These are phyloP conservation scores for Drosophila trapezifrons DNA, from an alignment of 1,140 invertebrate species.

Conservation along the genomic window DNA sequence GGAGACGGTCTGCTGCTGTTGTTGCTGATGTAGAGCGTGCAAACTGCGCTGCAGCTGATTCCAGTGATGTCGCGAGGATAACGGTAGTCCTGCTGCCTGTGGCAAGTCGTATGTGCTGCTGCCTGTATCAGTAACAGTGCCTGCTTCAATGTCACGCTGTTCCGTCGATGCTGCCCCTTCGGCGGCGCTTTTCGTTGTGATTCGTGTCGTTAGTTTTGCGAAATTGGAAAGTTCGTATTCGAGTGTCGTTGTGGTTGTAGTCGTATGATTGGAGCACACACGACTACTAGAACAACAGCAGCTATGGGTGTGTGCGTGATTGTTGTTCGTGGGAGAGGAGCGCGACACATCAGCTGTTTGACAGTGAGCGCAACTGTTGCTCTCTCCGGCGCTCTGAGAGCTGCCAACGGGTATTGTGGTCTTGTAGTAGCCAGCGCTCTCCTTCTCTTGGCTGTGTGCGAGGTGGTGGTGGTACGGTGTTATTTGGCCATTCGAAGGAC, in stretches of 20 bases:
- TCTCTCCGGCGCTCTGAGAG: conserved; percentile 22
- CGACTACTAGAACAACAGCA: conserved; percentile 70
- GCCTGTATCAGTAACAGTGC: conserved; percentile 4
- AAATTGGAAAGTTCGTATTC: conserved; percentile 83
- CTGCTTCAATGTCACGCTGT: conserved; percentile 13
- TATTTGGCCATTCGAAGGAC: conserved; percentile 78
- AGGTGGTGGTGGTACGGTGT: conserved; percentile 61
- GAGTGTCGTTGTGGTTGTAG: conserved; percentile 79
- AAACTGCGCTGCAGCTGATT: conserved; percentile 66
- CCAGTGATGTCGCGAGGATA: conserved; percentile 68
- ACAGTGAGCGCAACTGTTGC: conserved; percentile 58
- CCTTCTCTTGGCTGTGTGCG: conserved; percentile 41
- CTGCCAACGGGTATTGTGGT: conserved; percentile 75
- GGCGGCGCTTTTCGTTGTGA: conserved; percentile 76
- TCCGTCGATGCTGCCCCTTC: conserved; percentile 49
- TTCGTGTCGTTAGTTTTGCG: conserved; percentile 82
- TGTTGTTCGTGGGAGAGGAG: conserved; percentile 45
- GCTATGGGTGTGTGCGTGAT: conserved; percentile 28
- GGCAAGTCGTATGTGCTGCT: conserved; percentile 28
- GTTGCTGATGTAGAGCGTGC: conserved; percentile 55
- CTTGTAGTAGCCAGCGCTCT: conserved; percentile 62
- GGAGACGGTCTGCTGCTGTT: conserved; percentile 18
- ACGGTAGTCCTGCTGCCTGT: conserved; percentile 37
- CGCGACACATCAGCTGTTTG: conserved; percentile 70
- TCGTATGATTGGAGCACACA: conserved; percentile 82